Percentiles rank a stretch among this genome's conserved stretches.
These are phyloP conservation scores for Eumaeus atala DNA, from an alignment of 1,140 invertebrate genomes.

Conservation along the genomic window DNA sequence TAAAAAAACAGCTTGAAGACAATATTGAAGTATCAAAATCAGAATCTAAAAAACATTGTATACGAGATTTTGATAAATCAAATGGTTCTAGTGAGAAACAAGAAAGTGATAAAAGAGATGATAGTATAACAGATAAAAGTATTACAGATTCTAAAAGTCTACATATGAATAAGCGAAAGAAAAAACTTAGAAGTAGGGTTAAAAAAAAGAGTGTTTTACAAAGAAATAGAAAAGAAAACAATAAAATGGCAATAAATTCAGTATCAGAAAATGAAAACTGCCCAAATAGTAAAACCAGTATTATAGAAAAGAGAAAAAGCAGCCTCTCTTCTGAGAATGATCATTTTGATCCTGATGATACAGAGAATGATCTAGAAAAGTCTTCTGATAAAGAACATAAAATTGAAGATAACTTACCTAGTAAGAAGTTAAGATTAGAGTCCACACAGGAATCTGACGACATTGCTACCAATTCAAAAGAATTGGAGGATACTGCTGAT, in stretches of 20 bases:
- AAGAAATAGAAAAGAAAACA: constrained; percentile 46
- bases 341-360: constrained; percentile 41
- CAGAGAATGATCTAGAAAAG: constrained; percentile 47
- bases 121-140: constrained; percentile 56
- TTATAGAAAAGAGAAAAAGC: constrained; percentile 64
- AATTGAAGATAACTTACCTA: constrained; percentile 51
- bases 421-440: constrained; percentile 63
- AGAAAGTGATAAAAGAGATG: constrained; percentile 58
- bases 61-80: constrained; percentile 45
- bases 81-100: constrained; percentile 57
- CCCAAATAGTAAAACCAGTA: constrained; percentile 60
- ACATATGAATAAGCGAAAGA: constrained; percentile 43
- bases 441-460: constrained; percentile 42
- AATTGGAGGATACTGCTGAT: constrained; percentile 37
- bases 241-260: constrained; percentile 41
- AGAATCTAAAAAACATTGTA: constrained; percentile 59
- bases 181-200: constrained; percentile 50
- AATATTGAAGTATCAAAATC: constrained; percentile 45
- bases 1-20: constrained; percentile 59
- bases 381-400: constrained; percentile 44
- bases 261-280: constrained; percentile 44
- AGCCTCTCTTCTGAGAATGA: constrained; percentile 53
- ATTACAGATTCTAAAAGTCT: constrained; percentile 44
- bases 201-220: constrained; percentile 45
- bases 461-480: constrained; percentile 52